Evolutionary conservation across 2,113 vertebrate species (phyloP).

Genomic region (Zosterops hypoxanthus): DNA sequence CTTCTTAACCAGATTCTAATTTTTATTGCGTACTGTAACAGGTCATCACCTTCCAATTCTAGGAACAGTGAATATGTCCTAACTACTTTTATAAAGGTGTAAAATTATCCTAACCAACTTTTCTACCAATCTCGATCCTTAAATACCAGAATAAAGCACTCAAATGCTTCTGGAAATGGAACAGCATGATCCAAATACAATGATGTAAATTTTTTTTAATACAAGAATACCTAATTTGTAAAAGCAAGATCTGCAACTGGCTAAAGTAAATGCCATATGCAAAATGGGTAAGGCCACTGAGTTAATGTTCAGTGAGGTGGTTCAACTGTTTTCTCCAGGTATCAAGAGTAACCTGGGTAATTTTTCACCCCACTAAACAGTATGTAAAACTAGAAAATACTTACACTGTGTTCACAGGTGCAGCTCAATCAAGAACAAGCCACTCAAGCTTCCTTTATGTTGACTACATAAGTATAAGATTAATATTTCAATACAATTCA

Average conservation of each 20-base stretch:
- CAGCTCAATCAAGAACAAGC: neutral
- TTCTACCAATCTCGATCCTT: neutral
- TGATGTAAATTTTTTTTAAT: neutral
- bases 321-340: neutral
- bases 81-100: neutral
- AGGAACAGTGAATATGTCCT: neutral
- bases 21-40: neutral
- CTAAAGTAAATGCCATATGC: neutral
- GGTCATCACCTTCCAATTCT: neutral
- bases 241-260: neutral
- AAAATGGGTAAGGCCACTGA: neutral
- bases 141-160: neutral
- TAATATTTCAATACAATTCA: neutral
- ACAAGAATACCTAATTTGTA: neutral
- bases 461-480: neutral
- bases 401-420: neutral
- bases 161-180: neutral
- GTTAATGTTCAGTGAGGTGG: neutral
- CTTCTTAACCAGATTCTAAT: neutral
- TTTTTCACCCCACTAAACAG: neutral
- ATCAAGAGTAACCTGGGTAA: neutral
- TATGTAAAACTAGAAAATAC: neutral
- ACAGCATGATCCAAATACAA: neutral
- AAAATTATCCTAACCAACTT: neutral
- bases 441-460: neutral